Evolutionary conservation across 1,140 invertebrate genomes (phyloP), one percentile per base, ranked within the genome.

Genomic region (Drosophila pandora): DNA sequence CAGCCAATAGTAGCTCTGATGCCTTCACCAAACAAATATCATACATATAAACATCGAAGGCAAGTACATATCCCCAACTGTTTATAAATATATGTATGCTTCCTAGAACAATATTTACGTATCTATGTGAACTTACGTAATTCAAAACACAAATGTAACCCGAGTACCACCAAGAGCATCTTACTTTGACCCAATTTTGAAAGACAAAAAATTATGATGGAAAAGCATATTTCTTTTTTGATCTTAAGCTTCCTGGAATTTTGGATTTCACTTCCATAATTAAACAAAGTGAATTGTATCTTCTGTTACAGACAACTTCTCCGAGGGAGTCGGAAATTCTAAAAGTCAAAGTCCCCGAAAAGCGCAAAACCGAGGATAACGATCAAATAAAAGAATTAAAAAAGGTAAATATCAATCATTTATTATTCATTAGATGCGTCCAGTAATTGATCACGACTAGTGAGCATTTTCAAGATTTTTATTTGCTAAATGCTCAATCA

Each of bases 301-400:
- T 53, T 10, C 8, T 32, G 6, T 78, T 54, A 63, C 34, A 89
- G 85, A 49, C 78, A 13, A 79, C 59, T 53, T 62, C 70, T 22
- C 62, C 58, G 7, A 63, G 65, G 50, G 83, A 88, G 17, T 54
- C 71, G 30, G 94, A 94, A 70, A 95, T 94, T 82, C 92, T 92
- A 55, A 94, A 94, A 85, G 91, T 94, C 52, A 91, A 93, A 48
- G 93, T 93, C 62, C 94, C 94, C 39, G 95, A 95, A 89, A 95
- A 95, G 79, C 92, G 95, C 63, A 95, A 95, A 93, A 94, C 94
- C 3, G 95, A 95, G 54, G 85, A 92, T 54, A 76, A 43, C 8
- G 93, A 93, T 2, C 94, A 95, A 82, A 92, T 94, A 32, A 95
- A 95, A 77, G 94, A 95, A 91, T 92, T 95, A 59, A 95, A 95